Conservation (phyloP, 2,888 invertebrate genomes). For the Caenorhabditis macrosperma region DNA sequence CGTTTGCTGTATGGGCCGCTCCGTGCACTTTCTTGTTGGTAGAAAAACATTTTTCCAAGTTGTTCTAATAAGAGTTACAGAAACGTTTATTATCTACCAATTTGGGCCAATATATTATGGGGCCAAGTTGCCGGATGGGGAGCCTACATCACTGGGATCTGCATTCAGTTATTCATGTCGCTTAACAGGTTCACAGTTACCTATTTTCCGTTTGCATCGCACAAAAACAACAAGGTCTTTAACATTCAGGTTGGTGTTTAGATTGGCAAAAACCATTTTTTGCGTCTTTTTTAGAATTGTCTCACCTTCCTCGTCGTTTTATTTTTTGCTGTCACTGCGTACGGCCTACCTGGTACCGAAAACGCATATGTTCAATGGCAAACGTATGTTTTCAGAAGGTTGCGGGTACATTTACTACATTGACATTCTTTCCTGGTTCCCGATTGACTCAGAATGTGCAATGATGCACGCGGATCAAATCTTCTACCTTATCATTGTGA, state of each 20-base stretch:
- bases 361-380: too few relatives aligned
- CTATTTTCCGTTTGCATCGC: constrained; percentile 38
- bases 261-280: not conserved
- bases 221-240: constrained; percentile 6
- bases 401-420: constrained; percentile 48
- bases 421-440: constrained; percentile 41
- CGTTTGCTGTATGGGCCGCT: constrained; percentile 39
- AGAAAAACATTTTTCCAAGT: too few relatives aligned
- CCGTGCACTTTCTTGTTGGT: constrained; percentile 43
- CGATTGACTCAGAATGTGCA: constrained; percentile 43
- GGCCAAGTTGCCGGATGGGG: constrained; percentile 54
- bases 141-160: constrained; percentile 33
- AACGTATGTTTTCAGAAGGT: constrained; percentile 41
- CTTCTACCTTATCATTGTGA: constrained; percentile 37
- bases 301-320: not conserved
- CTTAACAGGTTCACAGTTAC: constrained; percentile 39
- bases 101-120: constrained; percentile 35
- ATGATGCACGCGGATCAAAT: constrained; percentile 28
- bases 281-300: constrained; percentile 34
- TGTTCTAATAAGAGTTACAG: constrained; percentile 8
- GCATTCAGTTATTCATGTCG: constrained; percentile 41
- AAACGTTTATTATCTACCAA: constrained; percentile 36
- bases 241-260: constrained; percentile 19
- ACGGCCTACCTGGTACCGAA: constrained; percentile 29
- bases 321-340: constrained; percentile 19